Conservation (phyloP, 2,888 invertebrate species). For the Sarcophaga carnaria region DNA sequence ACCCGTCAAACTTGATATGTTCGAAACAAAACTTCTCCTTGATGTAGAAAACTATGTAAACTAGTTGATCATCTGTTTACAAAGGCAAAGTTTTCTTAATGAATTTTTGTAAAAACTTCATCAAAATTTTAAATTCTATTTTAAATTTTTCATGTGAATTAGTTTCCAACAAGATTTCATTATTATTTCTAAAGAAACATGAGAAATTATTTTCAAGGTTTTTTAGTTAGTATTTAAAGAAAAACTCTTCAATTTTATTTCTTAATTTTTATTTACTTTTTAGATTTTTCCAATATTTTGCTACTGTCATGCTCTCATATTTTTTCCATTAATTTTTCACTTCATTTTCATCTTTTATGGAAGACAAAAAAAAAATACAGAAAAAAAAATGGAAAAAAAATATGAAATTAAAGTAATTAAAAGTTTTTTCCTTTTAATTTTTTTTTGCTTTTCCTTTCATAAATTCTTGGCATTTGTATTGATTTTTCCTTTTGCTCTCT, state of each 20-base stretch:
- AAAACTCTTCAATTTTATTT: neutral
- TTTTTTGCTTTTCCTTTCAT: neutral
- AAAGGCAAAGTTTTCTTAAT: too few species aligned
- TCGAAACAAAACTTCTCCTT: too few species aligned
- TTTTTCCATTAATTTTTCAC: neutral
- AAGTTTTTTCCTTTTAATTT: constrained; percentile 32
- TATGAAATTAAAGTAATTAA: constrained; percentile 36
- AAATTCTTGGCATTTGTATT: constrained; percentile 15
- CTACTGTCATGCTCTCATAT: neutral
- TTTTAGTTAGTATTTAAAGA: neutral
- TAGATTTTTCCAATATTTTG: neutral
- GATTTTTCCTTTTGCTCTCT: constrained; percentile 19
- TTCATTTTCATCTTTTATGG: neutral
- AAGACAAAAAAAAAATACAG: too few species aligned
- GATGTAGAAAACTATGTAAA: too few species aligned
- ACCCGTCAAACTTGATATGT: too few species aligned
- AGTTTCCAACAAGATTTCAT: too few species aligned
- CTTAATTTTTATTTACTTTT: neutral
- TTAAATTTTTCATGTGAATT: too few species aligned
- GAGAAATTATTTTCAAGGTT: too few species aligned
- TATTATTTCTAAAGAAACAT: too few species aligned
- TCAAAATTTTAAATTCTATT: too few species aligned
- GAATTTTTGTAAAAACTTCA: too few species aligned
- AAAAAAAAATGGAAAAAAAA: neutral
- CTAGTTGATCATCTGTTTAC: too few species aligned